Conservation (phyloP, 1,140 invertebrate species). For the Ceratitis capitata region DNA sequence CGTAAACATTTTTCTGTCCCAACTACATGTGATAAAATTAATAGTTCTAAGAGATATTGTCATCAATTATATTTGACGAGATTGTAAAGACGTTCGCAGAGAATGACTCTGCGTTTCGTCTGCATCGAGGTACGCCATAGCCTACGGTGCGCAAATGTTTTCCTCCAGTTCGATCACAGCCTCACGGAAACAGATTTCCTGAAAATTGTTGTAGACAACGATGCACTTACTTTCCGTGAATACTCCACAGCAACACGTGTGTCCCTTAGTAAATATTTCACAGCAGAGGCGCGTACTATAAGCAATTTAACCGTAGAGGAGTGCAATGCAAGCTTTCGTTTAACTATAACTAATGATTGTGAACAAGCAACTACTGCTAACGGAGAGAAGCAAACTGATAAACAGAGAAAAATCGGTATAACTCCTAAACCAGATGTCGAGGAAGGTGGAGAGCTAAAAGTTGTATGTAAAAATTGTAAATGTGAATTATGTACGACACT, state of each 20-base stretch:
- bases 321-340: constrained; percentile 43
- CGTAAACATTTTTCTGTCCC: constrained; percentile 25
- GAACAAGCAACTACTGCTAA: not conserved
- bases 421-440: not conserved
- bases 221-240: constrained; percentile 33
- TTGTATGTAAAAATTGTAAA: constrained; percentile 41
- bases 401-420: not conserved
- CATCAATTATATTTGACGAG: not conserved
- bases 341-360: constrained; percentile 34
- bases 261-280: constrained; percentile 31
- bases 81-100: not conserved
- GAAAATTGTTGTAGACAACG: constrained; percentile 42
- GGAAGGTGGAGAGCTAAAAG: not conserved
- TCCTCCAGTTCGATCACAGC: constrained; percentile 42
- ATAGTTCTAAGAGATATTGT: not conserved
- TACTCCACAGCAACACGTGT: constrained; percentile 23
- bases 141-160: constrained; percentile 45
- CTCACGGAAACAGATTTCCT: constrained; percentile 42
- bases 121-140: constrained; percentile 43
- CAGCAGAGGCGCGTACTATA: constrained; percentile 38
- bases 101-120: constrained; percentile 40
- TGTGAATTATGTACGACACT: not conserved
- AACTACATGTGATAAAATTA: constrained; percentile 12
- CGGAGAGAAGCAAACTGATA: not conserved
- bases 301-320: constrained; percentile 43